Evolutionary conservation across 2,888 invertebrate species (phyloP).

Genomic region (Charanyca ferruginea): DNA sequence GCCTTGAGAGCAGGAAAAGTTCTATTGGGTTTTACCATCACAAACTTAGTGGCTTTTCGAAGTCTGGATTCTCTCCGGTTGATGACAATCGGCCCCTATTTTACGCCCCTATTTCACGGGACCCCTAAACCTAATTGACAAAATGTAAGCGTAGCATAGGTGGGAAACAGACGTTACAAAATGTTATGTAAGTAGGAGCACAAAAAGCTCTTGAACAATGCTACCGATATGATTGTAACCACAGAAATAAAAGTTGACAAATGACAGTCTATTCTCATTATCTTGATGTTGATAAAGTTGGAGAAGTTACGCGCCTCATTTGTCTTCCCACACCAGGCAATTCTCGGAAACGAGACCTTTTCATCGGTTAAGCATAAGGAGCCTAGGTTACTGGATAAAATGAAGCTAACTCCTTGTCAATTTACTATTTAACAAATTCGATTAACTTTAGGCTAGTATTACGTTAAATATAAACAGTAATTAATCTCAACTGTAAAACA

Average conservation of each 20-base stretch:
- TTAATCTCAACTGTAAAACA: conserved; percentile 12
- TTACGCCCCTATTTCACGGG: too few species aligned
- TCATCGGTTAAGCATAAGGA: conserved; percentile 1
- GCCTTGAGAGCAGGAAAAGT: neutral
- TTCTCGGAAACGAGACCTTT: neutral
- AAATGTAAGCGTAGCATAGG: too few species aligned
- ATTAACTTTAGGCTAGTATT: neutral
- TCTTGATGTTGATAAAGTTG: conserved; percentile 4
- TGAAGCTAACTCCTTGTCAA: neutral
- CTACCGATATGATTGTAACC: neutral
- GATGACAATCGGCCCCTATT: too few species aligned
- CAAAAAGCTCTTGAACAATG: neutral
- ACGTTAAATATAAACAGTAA: conserved; percentile 6
- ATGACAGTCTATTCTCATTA: conserved; percentile 7
- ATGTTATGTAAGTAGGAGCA: neutral
- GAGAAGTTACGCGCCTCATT: conserved; percentile 9
- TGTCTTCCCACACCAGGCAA: neutral
- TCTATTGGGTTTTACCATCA: neutral
- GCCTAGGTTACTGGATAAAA: neutral
- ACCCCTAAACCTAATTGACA: too few species aligned
- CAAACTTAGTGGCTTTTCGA: neutral
- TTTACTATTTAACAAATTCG: neutral
- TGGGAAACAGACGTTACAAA: too few species aligned
- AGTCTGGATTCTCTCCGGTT: neutral
- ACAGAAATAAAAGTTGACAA: neutral